Percentiles rank a stretch among this genome's conserved stretches.
Conservation (phyloP, 2,888 invertebrate species). For the Uloborus plumipes region DNA sequence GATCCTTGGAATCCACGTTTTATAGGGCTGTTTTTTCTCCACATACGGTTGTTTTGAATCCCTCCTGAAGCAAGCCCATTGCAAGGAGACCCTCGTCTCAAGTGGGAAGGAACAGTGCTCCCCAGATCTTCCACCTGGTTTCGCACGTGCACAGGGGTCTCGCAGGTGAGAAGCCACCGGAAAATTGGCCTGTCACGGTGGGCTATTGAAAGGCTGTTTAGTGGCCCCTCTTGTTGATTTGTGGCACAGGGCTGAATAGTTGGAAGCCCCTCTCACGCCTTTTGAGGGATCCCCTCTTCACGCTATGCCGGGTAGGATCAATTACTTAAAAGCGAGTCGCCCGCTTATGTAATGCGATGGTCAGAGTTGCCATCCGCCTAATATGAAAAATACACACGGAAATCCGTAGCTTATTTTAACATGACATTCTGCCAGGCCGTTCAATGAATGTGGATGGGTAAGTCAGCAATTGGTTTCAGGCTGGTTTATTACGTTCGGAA, state of each 20-base stretch:
- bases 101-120: slow-evolving; percentile 6
- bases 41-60: no score
- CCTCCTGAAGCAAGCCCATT: neutral
- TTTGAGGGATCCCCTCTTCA: slow-evolving; percentile 23
- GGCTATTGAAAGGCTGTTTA: slow-evolving; percentile 54
- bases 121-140: slow-evolving; percentile 24
- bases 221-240: slow-evolving; percentile 40
- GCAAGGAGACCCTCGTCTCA: slow-evolving; percentile 4
- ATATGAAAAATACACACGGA: slow-evolving; percentile 47
- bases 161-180: slow-evolving; percentile 61
- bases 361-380: slow-evolving; percentile 27
- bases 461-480: slow-evolving; percentile 17
- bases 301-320: slow-evolving; percentile 32
- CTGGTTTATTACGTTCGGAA: slow-evolving; percentile 12
- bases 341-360: slow-evolving; percentile 33
- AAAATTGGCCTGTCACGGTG: slow-evolving; percentile 61
- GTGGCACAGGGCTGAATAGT: slow-evolving; percentile 38
- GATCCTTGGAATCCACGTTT: no score
- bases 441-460: slow-evolving; percentile 15
- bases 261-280: slow-evolving; percentile 53
- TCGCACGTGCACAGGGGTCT: slow-evolving; percentile 45
- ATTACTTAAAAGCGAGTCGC: slow-evolving; percentile 39
- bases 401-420: slow-evolving; percentile 50
- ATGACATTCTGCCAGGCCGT: slow-evolving; percentile 17
- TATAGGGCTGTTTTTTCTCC: no score